Base-by-base conservation (phyloP, 2,797 vertebrate genomes). In the Odontamblyopus rebecca region DNA sequence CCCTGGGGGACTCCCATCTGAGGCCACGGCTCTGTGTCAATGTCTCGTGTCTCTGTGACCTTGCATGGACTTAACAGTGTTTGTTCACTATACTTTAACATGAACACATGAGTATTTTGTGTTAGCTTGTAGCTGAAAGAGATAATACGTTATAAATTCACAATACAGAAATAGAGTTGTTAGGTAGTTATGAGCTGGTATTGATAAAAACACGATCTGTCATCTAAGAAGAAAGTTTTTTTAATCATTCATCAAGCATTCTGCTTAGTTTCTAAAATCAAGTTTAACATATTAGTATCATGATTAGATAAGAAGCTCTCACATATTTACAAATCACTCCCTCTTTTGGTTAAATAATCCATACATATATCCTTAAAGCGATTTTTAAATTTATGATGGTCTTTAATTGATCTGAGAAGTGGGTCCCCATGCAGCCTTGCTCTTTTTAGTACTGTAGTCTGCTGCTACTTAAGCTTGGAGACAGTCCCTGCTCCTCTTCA, bases 301-400 rank as follows among this genome's bases (percentile, higher is more conserved):
- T 48, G 13, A 15, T 15, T 15, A 48, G 13, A 48, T 16, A 48
- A 48, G 44, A 48, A 15, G 4, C 73, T 38, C 50, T 2, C 63
- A 50, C 26, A 68, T 60, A 54, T 79, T 76, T 80, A 54, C 65
- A 1, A 79, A 44, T 2, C 0, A 23, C 66, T 30, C n/a, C 67
- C 5, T 72, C 3, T 1, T 73, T 65, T 57, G 59, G 56, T 51
- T 23, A 13, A 68, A 53, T 57, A 67, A 32, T 53, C 68, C 60
- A 59, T 65, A 61, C 72, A 72, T 63, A 44, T 18, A 72, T 75
- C 65, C 75, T 75, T 83, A 77, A 74, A 73, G 81, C 59, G 77
- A 90, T 89, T 78, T 35, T 89, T 82, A 90, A 87, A 91, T 91
- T 84, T 32, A 89, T 86, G 89, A 88, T 88, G 16, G 81, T 77